Evolutionary conservation across 2,113 vertebrate genomes (phyloP).

Genomic region (Sander vitreus): DNA sequence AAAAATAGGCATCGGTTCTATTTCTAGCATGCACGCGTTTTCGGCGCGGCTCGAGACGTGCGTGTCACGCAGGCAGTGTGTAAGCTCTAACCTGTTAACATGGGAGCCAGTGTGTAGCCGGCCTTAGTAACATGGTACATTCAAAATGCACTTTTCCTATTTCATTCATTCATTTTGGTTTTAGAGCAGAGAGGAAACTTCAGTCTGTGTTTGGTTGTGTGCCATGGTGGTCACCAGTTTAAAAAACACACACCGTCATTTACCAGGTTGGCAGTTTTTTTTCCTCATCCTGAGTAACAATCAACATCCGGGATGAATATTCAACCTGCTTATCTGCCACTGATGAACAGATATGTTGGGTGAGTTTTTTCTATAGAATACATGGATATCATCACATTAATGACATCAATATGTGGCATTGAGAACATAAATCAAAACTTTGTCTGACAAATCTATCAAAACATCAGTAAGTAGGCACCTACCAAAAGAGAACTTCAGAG

Average conservation of each 20-base stretch:
- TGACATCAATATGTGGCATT: not conserved
- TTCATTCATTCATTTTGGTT: not conserved
- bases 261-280: not conserved
- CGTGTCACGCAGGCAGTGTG: no score
- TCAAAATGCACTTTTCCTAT: not conserved
- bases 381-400: not conserved
- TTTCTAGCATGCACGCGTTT: no score
- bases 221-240: not conserved
- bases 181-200: not conserved
- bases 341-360: not conserved
- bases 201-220: not conserved
- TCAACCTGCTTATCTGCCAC: not conserved
- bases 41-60: no score
- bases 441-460: not conserved
- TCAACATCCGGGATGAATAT: not conserved
- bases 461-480: conserved; percentile 11
- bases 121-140: not conserved
- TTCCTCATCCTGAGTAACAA: conserved; percentile 4
- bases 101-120: no score
- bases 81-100: no score
- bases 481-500: conserved; percentile 31
- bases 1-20: no score
- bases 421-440: conserved; percentile 30
- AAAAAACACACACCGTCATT: not conserved
- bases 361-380: not conserved